Base-by-base conservation (phyloP, 2,797 vertebrate genomes). In the Schizothorax lantsangensis region DNA sequence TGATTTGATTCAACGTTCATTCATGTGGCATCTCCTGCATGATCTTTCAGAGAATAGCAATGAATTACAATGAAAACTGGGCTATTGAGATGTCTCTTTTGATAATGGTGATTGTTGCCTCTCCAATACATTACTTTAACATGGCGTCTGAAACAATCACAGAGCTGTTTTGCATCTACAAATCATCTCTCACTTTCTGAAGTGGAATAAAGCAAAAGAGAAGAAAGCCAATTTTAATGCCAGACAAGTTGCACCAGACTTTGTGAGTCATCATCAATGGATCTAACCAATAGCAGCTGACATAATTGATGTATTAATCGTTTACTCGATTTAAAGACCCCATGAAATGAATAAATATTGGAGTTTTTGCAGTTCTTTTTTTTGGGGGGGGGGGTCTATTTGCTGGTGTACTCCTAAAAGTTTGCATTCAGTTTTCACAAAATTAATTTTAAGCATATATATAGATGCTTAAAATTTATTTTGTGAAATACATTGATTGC, bases 251-350 rank as follows among this genome's bases (percentile, higher is more conserved):
- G 49, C 21, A 26, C 66, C 33, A 40, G 33, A n/a, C 23, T 72
- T 57, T 84, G 9, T 75, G 79, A 74, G 77, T 74, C 84, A 47
- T 74, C 84, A 47, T 64, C 69, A 88, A 54, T 73, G 73, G 26
- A 82, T 84, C 79, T 77, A 49, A 49, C 83, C 57, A 66, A 84
- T n/a, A 81, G 49, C 79, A 79, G 79, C 68, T 78, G 38, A 75
- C 79, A 81, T 59, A 38, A 14, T 79, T 69, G 57, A 38, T 47
- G 47, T 75, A 85, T 85, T 84, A 66, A 38, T 84, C 14, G 43
- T 84, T 84, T 84, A 77, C 30, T 66, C 43, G 9, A 64, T 43
- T 75, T 75, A 47, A 84, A 83, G n/a, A 62, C 52, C 69, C 36
- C 38, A 83, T 45, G 54, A 73, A 74, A 47, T 83, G 1, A 74